Evolutionary conservation across 2,797 vertebrate species (phyloP).

Genomic region (Sebastes trivittatus): DNA sequence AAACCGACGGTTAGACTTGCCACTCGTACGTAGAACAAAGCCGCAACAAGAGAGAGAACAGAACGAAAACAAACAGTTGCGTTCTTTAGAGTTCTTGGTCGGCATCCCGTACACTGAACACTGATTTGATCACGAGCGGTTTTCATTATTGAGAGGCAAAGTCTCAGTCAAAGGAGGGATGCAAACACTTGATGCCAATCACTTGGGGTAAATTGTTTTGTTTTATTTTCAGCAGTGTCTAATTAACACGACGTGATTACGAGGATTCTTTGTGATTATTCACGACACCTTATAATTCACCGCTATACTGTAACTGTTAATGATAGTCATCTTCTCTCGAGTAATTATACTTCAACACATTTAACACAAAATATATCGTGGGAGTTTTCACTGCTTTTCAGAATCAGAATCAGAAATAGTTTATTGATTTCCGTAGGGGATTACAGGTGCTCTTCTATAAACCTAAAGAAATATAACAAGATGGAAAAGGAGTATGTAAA

Average conservation of each 20-base stretch:
- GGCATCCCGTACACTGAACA: not conserved
- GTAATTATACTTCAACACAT: not conserved
- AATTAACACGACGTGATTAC: conserved; percentile 25
- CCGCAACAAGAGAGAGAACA: not conserved
- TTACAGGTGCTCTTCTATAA: no score
- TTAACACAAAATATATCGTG: not conserved
- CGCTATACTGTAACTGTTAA: not conserved
- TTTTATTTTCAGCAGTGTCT: not conserved
- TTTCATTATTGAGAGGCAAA: not conserved
- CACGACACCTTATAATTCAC: not conserved
- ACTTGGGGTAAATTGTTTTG: not conserved
- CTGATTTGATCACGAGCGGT: not conserved
- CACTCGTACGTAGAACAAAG: not conserved
- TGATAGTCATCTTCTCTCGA: not conserved
- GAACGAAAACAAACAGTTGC: not conserved
- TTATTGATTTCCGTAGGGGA: no score
- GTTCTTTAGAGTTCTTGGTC: not conserved
- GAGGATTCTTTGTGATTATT: not conserved
- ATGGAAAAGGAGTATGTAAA: no score
- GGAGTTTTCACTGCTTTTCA: not conserved
- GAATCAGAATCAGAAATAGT: no score
- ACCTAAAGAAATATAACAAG: no score
- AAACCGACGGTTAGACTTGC: not conserved
- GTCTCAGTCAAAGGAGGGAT: not conserved
- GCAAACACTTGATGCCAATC: conserved; percentile 3